Conservation (phyloP, 2,888 invertebrate genomes). For the Allophyes oxyacanthae region DNA sequence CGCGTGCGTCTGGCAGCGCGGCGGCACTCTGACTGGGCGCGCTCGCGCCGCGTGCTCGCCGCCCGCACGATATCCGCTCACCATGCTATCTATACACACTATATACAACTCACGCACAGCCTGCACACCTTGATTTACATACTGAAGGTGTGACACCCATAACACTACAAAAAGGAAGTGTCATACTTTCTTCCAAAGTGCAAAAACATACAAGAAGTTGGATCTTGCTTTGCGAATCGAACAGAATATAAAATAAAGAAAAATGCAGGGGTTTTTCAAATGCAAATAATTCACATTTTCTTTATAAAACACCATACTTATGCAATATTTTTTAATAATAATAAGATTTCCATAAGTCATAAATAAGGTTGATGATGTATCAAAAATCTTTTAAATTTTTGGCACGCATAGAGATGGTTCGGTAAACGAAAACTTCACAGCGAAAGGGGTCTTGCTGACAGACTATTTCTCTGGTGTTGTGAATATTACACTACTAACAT, state of each 20-base stretch:
- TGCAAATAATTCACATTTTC: too few species aligned
- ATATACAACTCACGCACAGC: slow-evolving; percentile 68
- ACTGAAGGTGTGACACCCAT: slow-evolving; percentile 65
- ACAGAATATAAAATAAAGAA: too few species aligned
- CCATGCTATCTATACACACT: slow-evolving; percentile 79
- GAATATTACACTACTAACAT: slow-evolving; percentile 27
- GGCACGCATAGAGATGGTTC: slow-evolving; percentile 42
- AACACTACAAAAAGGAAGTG: slow-evolving; percentile 34
- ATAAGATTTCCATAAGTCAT: neutral
- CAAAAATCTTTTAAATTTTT: slow-evolving; percentile 43
- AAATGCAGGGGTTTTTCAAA: too few species aligned
- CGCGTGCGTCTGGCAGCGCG: slow-evolving; percentile 88
- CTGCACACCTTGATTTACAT: slow-evolving; percentile 83
- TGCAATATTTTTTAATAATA: too few species aligned
- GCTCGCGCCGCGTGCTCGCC: slow-evolving; percentile 84
- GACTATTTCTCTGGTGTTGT: slow-evolving; percentile 42
- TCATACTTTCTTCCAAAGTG: slow-evolving; percentile 19
- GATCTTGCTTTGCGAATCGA: neutral
- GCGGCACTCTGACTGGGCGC: slow-evolving; percentile 89
- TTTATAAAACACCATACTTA: too few species aligned
- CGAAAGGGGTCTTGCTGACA: slow-evolving; percentile 27
- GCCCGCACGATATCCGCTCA: slow-evolving; percentile 85
- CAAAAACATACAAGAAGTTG: slow-evolving; percentile 15
- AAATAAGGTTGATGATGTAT: slow-evolving; percentile 40
- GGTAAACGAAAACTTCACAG: slow-evolving; percentile 48